These are phyloP conservation scores for Cosmorhoe ocellata DNA, from an alignment of 2,888 invertebrate genomes.

Conservation along the genomic window DNA sequence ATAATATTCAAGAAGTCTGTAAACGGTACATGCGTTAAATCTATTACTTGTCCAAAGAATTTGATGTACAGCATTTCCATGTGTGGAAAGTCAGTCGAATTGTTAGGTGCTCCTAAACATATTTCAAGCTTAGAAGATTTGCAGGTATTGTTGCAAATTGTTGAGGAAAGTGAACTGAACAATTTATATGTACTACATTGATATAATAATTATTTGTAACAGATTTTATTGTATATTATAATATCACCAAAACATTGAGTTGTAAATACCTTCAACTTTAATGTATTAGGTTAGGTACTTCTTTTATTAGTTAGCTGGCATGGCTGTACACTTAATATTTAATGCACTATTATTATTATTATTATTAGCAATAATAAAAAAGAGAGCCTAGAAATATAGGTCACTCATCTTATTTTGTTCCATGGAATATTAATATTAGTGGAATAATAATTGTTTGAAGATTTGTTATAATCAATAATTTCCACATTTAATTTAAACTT, in stretches of 20 bases:
- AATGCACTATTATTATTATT: too few relatives aligned
- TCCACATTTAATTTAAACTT: too few relatives aligned
- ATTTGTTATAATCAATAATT: neutral
- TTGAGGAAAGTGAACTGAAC: slow-evolving; percentile 70
- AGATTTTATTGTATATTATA: slow-evolving; percentile 34
- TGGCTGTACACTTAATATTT: too few relatives aligned
- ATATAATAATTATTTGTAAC: slow-evolving; percentile 35
- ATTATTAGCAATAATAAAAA: too few relatives aligned
- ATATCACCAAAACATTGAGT: slow-evolving; percentile 31
- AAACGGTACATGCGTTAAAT: slow-evolving; percentile 60
- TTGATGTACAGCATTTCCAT: slow-evolving; percentile 71
- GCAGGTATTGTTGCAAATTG: slow-evolving; percentile 76
- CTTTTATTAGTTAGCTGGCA: neutral
- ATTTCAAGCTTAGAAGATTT: slow-evolving; percentile 73
- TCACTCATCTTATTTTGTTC: too few relatives aligned
- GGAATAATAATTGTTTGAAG: neutral
- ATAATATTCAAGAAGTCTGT: slow-evolving; percentile 66
- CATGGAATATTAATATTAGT: too few relatives aligned
- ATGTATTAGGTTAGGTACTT: slow-evolving; percentile 1
- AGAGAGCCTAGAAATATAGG: too few relatives aligned
- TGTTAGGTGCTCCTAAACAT: slow-evolving; percentile 75
- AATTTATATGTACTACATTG: slow-evolving; percentile 71
- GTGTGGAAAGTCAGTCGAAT: slow-evolving; percentile 66
- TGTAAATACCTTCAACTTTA: slow-evolving; percentile 18
- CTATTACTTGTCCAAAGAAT: slow-evolving; percentile 71